Base-by-base conservation (phyloP, 2,113 vertebrate genomes). In the human region DNA sequence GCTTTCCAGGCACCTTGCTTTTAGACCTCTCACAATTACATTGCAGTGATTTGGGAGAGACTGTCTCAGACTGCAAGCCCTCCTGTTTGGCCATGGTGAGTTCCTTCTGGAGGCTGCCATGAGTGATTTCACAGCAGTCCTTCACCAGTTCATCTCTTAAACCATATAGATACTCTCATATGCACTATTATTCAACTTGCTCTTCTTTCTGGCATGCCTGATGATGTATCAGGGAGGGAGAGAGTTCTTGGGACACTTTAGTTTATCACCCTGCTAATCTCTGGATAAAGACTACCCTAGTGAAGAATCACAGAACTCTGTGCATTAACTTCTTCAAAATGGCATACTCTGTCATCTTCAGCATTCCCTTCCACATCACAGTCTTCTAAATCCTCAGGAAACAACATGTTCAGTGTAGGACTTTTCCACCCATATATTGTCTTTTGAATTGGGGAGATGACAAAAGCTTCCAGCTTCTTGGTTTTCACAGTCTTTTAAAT, bases 311-410 rank as follows among this genome's bases (percentile, higher is more conserved):
- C 52, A 93, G 94, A 93, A 22, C 96, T 91, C 91, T 78, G 92
- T 6, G 94, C 96, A 78, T 50, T 43, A 17, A 70, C 61, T 95
- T 97, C 96, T 45, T 96, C 93, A 96, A 98, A 97, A 89, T 98
- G 97, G 90, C 97, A 98, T 1, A 98, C 98, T 0, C 82, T 86
- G 23, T 64, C 72, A 50, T 40, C 86, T 97, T 98, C 59, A 97
- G 57, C 17, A 48, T 43, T 38, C 9, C 2, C 13, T 73, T 50
- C 61, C 16, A 64, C 48, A 30, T 72, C 45, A 38, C 0, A 14
- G 18, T 83, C n/a, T 14, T 40, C n/a, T 66, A 43, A 75, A 50
- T 81, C 35, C 2, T 90, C 22, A 17, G 57, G 22, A 75, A 93
- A 50, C 17, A 78, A 78, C 22, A 66, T 22, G 14, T 57, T 59